These are phyloP conservation scores for Zeus faber DNA, from an alignment of 2,113 vertebrate genomes.

Conservation along the genomic window DNA sequence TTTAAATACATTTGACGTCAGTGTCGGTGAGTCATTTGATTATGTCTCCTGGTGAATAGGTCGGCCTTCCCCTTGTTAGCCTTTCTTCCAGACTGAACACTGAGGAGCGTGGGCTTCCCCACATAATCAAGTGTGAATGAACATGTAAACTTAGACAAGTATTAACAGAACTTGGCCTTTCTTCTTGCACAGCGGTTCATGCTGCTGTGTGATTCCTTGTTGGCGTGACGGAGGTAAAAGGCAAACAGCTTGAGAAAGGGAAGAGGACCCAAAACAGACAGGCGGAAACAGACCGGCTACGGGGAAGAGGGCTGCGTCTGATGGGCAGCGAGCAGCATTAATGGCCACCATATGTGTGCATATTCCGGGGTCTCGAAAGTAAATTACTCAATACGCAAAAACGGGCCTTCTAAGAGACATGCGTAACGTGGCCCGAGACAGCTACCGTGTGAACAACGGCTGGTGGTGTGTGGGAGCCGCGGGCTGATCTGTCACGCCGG, in stretches of 20 bases:
- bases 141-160: conserved; percentile 77
- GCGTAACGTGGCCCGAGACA: conserved; percentile 66
- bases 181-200: conserved; percentile 25
- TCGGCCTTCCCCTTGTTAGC: too few species aligned
- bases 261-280: conserved; percentile 56
- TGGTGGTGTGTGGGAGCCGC: conserved; percentile 59
- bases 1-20: neutral
- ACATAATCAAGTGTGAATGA: conserved; percentile 76
- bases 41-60: too few species aligned
- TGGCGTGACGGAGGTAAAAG: conserved; percentile 56
- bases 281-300: conserved; percentile 38
- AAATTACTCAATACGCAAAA: conserved; percentile 70
- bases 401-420: conserved; percentile 54
- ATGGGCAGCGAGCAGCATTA: conserved; percentile 47
- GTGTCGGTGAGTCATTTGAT: too few species aligned
- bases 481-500: conserved; percentile 66
- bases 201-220: conserved; percentile 40
- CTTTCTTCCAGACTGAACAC: too few species aligned
- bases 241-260: conserved; percentile 57
- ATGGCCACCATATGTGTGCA: conserved; percentile 70
- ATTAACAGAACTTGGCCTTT: conserved; percentile 60
- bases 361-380: conserved; percentile 54
- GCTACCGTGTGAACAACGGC: conserved; percentile 68
- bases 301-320: conserved; percentile 27
- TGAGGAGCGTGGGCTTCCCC: too few species aligned